A percentile compares a stretch with the other conserved stretches of the same genome.
Conservation (phyloP, 2,797 vertebrate genomes). For the Mormyrus hasselquistii region DNA sequence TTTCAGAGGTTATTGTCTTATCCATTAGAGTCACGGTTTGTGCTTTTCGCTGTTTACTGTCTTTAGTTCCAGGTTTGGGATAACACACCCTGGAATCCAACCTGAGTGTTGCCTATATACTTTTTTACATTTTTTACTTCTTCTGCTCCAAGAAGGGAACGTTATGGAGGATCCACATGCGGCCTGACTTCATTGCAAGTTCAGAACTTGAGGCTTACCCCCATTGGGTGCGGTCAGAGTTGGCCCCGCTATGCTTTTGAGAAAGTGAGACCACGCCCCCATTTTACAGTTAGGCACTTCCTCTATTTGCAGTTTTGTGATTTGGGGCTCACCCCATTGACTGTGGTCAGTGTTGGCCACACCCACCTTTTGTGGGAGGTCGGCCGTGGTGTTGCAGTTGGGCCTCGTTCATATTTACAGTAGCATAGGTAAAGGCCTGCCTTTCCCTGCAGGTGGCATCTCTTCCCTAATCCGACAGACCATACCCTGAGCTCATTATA, state of each 20-base stretch:
- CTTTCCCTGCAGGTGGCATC: background rate
- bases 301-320: background rate
- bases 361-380: background rate
- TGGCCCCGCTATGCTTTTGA: background rate
- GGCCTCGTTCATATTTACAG: background rate
- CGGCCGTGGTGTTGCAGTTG: background rate
- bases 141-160: background rate
- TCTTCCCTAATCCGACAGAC: background rate
- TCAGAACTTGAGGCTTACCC: background rate
- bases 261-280: background rate
- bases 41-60: background rate
- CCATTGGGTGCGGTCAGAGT: background rate
- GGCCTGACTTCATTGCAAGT: background rate
- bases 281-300: background rate
- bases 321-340: background rate
- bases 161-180: background rate
- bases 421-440: background rate
- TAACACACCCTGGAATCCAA: background rate
- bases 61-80: background rate
- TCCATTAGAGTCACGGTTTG: background rate
- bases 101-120: background rate
- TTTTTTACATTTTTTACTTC: background rate
- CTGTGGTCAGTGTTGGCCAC: background rate
- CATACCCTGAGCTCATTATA: background rate
- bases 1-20: background rate